These are phyloP conservation scores for Phylloscopus whistleri DNA, from an alignment of 2,113 vertebrate species.

Conservation along the genomic window DNA sequence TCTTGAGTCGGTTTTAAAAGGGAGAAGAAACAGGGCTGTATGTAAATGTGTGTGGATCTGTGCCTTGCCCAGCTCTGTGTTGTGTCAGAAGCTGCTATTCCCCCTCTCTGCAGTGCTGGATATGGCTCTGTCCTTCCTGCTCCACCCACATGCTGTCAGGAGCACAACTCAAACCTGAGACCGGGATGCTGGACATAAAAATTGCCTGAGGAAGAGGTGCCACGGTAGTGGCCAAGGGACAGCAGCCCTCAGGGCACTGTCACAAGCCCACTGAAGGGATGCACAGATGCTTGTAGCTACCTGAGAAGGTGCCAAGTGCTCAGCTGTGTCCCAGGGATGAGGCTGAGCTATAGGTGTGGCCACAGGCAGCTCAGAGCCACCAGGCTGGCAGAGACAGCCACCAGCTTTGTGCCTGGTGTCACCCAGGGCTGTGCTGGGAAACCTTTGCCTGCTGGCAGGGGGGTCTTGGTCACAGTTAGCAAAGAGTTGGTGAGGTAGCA, in stretches of 20 bases:
- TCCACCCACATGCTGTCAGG: neutral
- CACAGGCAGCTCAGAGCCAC: neutral
- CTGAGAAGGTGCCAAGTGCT: neutral
- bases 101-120: neutral
- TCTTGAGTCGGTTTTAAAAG: neutral
- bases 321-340: fast-evolving
- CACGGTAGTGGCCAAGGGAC: neutral
- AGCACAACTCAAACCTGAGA: neutral
- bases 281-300: neutral
- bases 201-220: neutral
- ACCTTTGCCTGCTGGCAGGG: neutral
- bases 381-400: neutral
- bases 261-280: neutral
- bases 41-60: neutral
- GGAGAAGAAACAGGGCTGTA: neutral
- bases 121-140: neutral
- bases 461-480: neutral
- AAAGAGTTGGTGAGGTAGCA: neutral
- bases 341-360: neutral
- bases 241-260: neutral
- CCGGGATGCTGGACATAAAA: neutral
- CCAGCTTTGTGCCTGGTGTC: neutral
- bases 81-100: neutral
- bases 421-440: neutral
- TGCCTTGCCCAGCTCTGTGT: neutral